phyloP scores from a whole-genome alignment of 2,888 invertebrate species.

The Lasioglossum villosulum region DNA sequence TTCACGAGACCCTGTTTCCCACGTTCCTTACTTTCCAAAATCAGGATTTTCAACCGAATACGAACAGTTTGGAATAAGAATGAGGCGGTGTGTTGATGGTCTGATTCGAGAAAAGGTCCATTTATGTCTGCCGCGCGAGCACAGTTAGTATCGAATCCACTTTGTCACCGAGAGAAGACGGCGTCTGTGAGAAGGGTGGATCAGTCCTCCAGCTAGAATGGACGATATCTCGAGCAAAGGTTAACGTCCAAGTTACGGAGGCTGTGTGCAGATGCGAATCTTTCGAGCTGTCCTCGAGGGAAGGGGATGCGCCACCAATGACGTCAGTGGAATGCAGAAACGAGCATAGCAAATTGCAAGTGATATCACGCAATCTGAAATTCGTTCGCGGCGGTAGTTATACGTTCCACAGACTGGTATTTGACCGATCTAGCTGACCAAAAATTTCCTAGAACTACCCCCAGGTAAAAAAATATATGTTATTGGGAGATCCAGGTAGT shows the following conservation, averaged over 20 bases:
- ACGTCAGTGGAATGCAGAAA: conserved; percentile 74
- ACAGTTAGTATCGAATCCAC: conserved; percentile 12
- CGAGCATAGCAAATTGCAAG: conserved; percentile 68
- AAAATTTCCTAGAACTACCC: no score
- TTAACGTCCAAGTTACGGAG: conserved; percentile 42
- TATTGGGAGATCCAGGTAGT: no score
- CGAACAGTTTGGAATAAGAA: background rate
- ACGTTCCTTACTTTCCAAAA: background rate
- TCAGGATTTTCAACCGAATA: background rate
- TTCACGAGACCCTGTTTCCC: no score
- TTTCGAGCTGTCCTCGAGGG: conserved; percentile 42
- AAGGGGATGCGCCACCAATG: conserved; percentile 62
- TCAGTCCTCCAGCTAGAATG: conserved; percentile 11
- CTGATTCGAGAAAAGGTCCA: background rate
- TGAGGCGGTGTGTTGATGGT: background rate
- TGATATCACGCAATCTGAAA: conserved; percentile 67
- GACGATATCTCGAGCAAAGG: conserved; percentile 42
- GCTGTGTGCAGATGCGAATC: conserved; percentile 54
- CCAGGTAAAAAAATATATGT: no score
- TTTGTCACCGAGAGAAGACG: background rate
- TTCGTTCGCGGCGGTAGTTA: conserved; percentile 26
- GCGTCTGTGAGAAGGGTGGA: background rate
- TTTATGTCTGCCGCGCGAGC: background rate
- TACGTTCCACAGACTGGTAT: no score
- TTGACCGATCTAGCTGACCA: no score